Conservation (phyloP, 2,888 invertebrate genomes). For the Rhagonycha fulva region DNA sequence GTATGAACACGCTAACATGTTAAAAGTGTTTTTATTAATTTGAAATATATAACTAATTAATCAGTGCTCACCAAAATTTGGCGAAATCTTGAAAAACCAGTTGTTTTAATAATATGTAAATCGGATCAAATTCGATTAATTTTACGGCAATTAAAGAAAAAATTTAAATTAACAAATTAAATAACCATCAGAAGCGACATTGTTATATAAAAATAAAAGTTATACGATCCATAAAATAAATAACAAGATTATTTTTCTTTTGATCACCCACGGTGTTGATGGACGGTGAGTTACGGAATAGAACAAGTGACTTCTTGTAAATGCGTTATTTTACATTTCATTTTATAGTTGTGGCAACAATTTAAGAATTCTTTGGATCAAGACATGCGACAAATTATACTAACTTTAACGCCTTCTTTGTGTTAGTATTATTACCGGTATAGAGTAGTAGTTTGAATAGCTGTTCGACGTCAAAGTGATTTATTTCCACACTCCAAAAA, state of each 20-base stretch:
- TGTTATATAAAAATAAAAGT: background rate
- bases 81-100: background rate
- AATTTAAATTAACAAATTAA: background rate
- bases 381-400: slow-evolving; percentile 11
- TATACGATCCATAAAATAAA: background rate
- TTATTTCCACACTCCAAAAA: background rate
- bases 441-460: background rate
- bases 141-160: background rate
- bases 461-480: background rate
- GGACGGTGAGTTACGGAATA: slow-evolving; percentile 21
- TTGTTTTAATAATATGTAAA: background rate
- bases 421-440: slow-evolving; percentile 1
- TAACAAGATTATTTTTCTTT: slow-evolving; percentile 3
- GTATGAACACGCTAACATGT: too few species aligned
- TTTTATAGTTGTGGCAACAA: slow-evolving; percentile 30
- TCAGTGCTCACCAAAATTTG: background rate
- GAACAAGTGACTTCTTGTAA: slow-evolving; percentile 23
- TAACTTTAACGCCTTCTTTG: slow-evolving; percentile 16
- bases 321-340: slow-evolving; percentile 29
- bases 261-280: slow-evolving; percentile 21
- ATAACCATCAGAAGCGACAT: background rate
- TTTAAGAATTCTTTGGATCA: slow-evolving; percentile 14
- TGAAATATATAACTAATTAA: background rate
- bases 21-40: too few species aligned
- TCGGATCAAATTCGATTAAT: background rate